phyloP scores from a whole-genome alignment of 1,140 invertebrate species.

The Nixonia krombeini region DNA sequence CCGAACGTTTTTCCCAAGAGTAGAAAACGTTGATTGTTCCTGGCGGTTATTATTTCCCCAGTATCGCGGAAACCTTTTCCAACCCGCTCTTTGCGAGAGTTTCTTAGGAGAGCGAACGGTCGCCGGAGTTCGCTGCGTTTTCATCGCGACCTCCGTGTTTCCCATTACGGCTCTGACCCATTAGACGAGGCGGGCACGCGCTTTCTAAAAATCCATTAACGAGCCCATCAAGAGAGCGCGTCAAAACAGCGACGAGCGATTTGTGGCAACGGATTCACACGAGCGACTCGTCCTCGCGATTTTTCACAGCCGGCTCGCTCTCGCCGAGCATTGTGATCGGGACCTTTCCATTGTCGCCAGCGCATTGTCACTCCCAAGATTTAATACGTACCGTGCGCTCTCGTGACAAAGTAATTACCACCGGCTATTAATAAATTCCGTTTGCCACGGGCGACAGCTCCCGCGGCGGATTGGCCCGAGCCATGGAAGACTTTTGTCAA shows the following conservation, averaged over 20 bases:
- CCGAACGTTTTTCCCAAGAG: background rate
- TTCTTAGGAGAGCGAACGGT: background rate
- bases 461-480: constrained; percentile 12
- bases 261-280: constrained; percentile 23
- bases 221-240: constrained; percentile 54
- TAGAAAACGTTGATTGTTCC: constrained; percentile 17
- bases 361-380: constrained; percentile 22
- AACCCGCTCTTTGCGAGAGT: background rate
- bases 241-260: constrained; percentile 21
- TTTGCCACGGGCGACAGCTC: constrained; percentile 12
- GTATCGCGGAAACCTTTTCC: background rate
- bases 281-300: constrained; percentile 15
- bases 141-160: constrained; percentile 19
- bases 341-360: background rate
- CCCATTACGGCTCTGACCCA: constrained; percentile 29
- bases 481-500: constrained; percentile 13
- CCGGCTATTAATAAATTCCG: constrained; percentile 21
- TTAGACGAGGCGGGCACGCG: constrained; percentile 34
- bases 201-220: constrained; percentile 60
- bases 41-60: background rate
- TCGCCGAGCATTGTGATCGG: constrained; percentile 18
- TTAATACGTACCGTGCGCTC: constrained; percentile 9
- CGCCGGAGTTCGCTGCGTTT: constrained; percentile 23
- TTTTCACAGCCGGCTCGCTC: constrained; percentile 25
- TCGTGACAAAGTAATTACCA: constrained; percentile 22